Evolutionary conservation across 2,113 vertebrate genomes (phyloP).

Genomic region (Uria aalge): DNA sequence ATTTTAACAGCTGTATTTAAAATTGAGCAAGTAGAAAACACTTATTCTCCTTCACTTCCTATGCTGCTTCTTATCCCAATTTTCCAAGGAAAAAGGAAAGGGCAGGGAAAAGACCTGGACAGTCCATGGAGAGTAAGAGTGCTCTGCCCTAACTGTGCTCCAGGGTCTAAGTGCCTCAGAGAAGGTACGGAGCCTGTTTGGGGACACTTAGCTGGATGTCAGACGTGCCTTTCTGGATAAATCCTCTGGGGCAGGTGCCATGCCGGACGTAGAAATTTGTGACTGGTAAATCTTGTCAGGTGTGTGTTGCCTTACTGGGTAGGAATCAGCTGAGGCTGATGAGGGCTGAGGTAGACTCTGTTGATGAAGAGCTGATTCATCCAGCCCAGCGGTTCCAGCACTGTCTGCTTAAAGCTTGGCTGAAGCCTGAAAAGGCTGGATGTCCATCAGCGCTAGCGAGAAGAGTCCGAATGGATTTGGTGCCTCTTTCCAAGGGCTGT

Average conservation of each 20-base stretch:
- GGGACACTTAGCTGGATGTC: background rate
- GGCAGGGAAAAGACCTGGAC: background rate
- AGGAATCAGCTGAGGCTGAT: fast-evolving
- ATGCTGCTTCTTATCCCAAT: background rate
- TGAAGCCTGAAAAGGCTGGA: background rate
- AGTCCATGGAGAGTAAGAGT: no score
- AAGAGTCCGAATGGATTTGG: background rate
- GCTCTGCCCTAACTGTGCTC: background rate
- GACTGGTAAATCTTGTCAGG: background rate
- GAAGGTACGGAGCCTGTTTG: background rate
- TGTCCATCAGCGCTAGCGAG: background rate
- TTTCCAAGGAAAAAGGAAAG: background rate
- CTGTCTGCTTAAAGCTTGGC: background rate
- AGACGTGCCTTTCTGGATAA: background rate
- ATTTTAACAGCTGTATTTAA: background rate
- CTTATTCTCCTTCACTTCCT: background rate
- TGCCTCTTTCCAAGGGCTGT: background rate
- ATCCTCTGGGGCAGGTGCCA: background rate
- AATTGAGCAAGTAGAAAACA: background rate
- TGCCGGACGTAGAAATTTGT: background rate
- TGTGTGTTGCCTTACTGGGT: background rate
- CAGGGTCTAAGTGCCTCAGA: background rate
- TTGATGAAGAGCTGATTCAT: background rate
- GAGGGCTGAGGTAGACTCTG: background rate
- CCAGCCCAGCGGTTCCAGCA: background rate